Percentiles rank a stretch among this genome's conserved stretches.
These are phyloP conservation scores for Candoia aspera DNA, from an alignment of 2,113 vertebrate genomes.

Conservation along the genomic window DNA sequence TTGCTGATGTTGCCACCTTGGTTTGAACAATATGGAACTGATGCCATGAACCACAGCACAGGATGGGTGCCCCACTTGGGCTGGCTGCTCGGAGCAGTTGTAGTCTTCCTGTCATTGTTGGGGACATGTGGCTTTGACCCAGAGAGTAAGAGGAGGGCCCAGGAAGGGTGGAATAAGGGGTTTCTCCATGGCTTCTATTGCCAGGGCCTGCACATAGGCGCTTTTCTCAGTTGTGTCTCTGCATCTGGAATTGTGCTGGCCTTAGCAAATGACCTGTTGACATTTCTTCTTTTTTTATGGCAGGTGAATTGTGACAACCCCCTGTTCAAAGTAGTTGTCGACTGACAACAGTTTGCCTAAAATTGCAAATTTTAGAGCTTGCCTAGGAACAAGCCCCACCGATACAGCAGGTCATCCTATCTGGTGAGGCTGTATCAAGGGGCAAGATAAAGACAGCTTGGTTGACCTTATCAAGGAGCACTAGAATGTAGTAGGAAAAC, in stretches of 20 bases:
- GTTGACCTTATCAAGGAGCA: too few relatives aligned
- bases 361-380: not conserved
- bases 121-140: not conserved
- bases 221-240: too few relatives aligned
- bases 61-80: not conserved
- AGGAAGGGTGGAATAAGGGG: not conserved
- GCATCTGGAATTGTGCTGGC: not conserved
- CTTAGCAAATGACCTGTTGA: not conserved
- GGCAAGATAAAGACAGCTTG: too few relatives aligned
- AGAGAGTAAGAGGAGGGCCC: not conserved
- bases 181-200: too few relatives aligned
- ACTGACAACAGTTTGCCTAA: not conserved
- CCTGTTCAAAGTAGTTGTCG: not conserved
- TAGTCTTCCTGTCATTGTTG: not conserved
- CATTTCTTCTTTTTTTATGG: too few relatives aligned
- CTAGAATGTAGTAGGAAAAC: too few relatives aligned
- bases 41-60: not conserved
- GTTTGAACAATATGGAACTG: not conserved
- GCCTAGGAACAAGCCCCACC: not conserved
- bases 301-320: too few relatives aligned
- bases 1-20: not conserved
- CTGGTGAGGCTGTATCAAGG: too few relatives aligned
- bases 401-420: too few relatives aligned
- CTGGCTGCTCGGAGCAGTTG: not conserved
- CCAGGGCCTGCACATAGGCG: not conserved